These are phyloP conservation scores for Nothoprocta pentlandii DNA, from an alignment of 2,113 vertebrate genomes.

Conservation along the genomic window DNA sequence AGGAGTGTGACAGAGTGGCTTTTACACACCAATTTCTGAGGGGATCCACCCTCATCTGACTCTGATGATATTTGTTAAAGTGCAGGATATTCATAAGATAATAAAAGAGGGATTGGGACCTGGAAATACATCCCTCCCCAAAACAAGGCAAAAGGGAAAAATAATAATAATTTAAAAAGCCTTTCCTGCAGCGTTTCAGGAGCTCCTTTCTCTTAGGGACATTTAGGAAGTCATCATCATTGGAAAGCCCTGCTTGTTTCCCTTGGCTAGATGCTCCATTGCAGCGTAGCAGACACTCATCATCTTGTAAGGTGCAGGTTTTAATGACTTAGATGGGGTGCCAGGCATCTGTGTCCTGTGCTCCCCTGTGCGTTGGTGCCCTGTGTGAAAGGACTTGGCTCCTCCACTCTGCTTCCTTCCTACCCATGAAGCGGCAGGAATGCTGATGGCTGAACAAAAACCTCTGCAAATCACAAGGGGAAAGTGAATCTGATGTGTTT, in stretches of 20 bases:
- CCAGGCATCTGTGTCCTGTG: background rate
- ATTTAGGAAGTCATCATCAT: background rate
- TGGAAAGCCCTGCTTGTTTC: background rate
- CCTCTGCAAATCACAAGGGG: background rate
- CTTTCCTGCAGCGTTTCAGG: background rate
- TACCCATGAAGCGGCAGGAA: background rate
- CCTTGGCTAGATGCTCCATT: background rate
- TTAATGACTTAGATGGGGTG: background rate
- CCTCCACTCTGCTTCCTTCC: background rate
- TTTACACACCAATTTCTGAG: background rate
- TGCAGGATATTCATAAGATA: background rate
- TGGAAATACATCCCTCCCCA: background rate
- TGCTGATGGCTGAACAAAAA: background rate
- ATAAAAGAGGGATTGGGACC: background rate
- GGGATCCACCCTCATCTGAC: background rate
- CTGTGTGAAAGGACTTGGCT: background rate
- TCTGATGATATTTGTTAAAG: background rate
- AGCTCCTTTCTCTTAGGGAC: background rate
- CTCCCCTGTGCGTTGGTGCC: background rate
- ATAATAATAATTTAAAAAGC: background rate
- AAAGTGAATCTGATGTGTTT: background rate
- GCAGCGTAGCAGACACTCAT: background rate
- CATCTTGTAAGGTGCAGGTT: background rate
- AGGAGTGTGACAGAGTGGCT: slow-evolving; percentile 30
- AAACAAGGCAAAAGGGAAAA: background rate